Percentiles rank a stretch among this genome's conserved stretches.
phyloP scores from a whole-genome alignment of 2,797 vertebrate species.

The Fratercula arctica region DNA sequence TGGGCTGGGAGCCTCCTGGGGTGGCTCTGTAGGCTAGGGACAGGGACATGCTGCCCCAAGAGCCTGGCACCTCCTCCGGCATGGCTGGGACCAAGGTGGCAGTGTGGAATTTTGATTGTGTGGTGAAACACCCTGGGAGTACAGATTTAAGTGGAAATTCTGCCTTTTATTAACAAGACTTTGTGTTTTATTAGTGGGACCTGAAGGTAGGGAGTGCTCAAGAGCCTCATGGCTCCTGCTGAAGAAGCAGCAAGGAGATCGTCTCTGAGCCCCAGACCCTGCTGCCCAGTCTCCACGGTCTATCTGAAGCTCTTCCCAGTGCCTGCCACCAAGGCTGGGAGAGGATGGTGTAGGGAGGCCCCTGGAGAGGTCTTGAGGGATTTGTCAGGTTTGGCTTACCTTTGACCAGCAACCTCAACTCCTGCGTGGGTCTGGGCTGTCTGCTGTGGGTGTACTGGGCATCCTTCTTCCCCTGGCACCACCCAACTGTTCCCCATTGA shows the following conservation, averaged over 20 bases:
- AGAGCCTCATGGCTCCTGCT: background rate
- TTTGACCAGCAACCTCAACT: background rate
- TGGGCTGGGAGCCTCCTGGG: background rate
- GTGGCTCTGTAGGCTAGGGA: background rate
- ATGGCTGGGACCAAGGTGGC: background rate
- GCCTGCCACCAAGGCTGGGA: background rate
- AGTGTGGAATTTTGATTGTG: background rate
- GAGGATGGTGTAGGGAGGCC: background rate
- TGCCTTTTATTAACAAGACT: background rate
- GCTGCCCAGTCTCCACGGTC: background rate
- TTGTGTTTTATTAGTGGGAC: background rate
- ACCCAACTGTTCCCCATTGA: background rate
- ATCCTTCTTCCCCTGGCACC: background rate
- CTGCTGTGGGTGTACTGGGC: background rate
- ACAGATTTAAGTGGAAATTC: background rate
- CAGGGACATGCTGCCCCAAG: background rate
- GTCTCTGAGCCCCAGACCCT: background rate
- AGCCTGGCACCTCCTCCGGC: background rate
- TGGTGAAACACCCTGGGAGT: background rate
- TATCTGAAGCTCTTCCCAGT: background rate
- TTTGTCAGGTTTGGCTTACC: background rate
- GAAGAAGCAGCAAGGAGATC: background rate
- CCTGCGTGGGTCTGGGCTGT: background rate
- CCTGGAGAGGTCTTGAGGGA: background rate
- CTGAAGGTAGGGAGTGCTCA: background rate